Evolutionary conservation across 2,113 vertebrate species (phyloP).

Genomic region (Dicrurus megarhynchus): DNA sequence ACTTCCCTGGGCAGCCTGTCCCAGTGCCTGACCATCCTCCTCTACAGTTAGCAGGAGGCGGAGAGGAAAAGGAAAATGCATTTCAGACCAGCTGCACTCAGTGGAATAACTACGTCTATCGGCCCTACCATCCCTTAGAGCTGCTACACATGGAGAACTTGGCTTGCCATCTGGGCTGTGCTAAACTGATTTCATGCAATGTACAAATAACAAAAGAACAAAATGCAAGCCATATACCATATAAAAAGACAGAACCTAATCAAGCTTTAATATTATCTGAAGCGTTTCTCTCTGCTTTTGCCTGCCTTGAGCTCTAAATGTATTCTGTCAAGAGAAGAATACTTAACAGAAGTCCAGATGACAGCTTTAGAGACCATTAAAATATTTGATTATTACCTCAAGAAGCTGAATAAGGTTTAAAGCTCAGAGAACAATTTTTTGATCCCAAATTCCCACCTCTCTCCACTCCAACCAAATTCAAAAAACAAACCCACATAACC

Average conservation of each 20-base stretch:
- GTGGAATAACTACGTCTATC: background rate
- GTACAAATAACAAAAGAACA: background rate
- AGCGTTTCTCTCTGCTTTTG: background rate
- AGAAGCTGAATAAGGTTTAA: background rate
- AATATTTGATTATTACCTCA: background rate
- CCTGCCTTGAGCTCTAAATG: background rate
- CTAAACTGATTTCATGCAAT: background rate
- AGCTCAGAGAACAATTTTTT: background rate
- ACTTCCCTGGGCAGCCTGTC: background rate
- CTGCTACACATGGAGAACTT: background rate
- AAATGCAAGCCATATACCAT: background rate
- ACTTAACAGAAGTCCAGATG: background rate
- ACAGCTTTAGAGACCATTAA: background rate
- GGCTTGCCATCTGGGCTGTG: background rate
- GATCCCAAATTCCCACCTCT: background rate
- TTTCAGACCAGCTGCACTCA: background rate
- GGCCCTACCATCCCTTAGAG: background rate
- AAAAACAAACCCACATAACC: background rate
- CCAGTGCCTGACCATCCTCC: background rate
- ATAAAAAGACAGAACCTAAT: background rate
- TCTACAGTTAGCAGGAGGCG: background rate
- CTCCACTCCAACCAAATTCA: background rate
- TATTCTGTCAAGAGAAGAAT: background rate
- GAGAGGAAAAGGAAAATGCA: background rate
- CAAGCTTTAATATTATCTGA: background rate